Conservation (phyloP, 2,797 vertebrate genomes). For the Rhyacichthys aspro region DNA sequence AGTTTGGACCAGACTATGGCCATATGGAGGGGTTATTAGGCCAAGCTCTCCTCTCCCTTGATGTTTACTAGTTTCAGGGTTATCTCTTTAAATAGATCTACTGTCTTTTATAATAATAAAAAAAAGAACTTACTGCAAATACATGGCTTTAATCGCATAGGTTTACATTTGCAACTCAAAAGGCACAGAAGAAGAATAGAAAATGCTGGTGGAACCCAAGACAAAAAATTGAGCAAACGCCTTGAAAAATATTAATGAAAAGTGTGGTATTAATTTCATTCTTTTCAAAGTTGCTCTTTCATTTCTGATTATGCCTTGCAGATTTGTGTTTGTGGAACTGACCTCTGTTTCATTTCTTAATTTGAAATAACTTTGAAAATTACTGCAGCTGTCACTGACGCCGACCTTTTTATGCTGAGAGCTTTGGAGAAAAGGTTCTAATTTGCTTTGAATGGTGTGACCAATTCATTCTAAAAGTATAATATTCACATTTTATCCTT, state of each 20-base stretch:
- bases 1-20: constrained; percentile 13
- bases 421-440: not conserved
- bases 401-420: not conserved
- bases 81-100: constrained; percentile 56
- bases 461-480: no score
- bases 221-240: no score
- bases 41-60: constrained; percentile 20
- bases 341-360: constrained; percentile 1
- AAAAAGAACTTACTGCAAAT: constrained; percentile 15
- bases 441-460: not conserved
- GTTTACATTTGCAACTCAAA: not conserved
- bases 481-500: not conserved
- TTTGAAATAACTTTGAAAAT: not conserved
- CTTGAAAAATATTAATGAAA: no score
- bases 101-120: constrained; percentile 29
- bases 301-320: constrained; percentile 10
- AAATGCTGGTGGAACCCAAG: not conserved
- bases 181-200: not conserved
- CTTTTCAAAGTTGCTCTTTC: not conserved
- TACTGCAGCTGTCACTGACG: not conserved
- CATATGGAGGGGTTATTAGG: constrained; percentile 48
- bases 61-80: constrained; percentile 32
- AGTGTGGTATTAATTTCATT: not conserved
- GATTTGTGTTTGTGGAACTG: constrained; percentile 3
- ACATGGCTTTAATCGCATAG: not conserved